These are phyloP conservation scores for Syndactyla subalaris DNA, from an alignment of 2,797 vertebrate species.

Conservation along the genomic window DNA sequence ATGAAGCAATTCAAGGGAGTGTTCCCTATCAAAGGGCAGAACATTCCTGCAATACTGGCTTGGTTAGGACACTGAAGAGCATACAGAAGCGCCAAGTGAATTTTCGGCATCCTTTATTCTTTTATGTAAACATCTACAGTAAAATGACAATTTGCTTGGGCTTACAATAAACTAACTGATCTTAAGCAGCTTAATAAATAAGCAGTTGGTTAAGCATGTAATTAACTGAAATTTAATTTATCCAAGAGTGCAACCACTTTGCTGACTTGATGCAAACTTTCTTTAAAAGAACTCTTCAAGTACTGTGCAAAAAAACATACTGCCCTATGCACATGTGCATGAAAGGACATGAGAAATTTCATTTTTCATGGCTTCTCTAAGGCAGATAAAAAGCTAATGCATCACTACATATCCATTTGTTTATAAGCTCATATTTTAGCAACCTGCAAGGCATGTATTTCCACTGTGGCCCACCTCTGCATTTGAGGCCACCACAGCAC, in stretches of 20 bases:
- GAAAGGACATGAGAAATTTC: not conserved
- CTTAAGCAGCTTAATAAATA: constrained; percentile 43
- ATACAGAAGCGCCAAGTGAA: not conserved
- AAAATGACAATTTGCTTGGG: not conserved
- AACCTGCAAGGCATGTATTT: not conserved
- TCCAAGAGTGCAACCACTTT: not conserved
- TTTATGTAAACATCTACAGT: not conserved
- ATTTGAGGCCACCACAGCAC: not conserved
- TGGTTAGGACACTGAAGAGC: constrained; percentile 14
- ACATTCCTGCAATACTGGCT: constrained; percentile 57
- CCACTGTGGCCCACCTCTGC: not conserved
- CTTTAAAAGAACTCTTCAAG: not conserved
- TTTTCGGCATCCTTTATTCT: not conserved
- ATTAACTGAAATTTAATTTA: constrained; percentile 31
- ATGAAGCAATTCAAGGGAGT: constrained; percentile 63
- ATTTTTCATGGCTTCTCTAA: not conserved
- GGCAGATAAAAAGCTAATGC: not conserved
- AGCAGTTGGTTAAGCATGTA: constrained; percentile 2
- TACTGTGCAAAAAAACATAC: not conserved
- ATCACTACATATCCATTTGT: not conserved
- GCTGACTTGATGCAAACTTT: not conserved
- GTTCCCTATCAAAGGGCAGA: constrained; percentile 49
- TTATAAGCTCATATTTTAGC: not conserved
- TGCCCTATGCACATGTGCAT: not conserved
- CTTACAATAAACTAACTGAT: constrained; percentile 1